Evolutionary conservation across 2,797 vertebrate genomes (phyloP).

Genomic region (Smutsia temminckii): DNA sequence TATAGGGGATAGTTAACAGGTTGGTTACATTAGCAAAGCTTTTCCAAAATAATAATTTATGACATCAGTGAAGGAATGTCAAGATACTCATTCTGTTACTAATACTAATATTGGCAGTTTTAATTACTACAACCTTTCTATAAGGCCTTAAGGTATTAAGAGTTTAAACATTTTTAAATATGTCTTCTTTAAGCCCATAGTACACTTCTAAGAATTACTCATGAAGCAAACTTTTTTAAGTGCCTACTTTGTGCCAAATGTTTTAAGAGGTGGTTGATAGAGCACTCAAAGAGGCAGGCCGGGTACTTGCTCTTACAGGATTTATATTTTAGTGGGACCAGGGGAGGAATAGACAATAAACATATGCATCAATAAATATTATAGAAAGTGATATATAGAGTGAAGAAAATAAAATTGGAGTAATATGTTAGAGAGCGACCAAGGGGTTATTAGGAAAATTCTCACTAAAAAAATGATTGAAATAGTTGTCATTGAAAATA

Average conservation of each 20-base stretch:
- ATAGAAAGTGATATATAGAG: neutral
- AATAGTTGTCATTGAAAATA: no score
- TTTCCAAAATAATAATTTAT: neutral
- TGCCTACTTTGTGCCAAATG: neutral
- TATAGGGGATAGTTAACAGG: neutral
- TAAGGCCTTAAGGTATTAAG: neutral
- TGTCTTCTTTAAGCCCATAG: neutral
- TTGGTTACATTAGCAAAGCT: neutral
- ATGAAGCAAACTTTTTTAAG: neutral
- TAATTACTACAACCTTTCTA: neutral
- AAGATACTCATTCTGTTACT: neutral
- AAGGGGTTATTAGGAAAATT: neutral
- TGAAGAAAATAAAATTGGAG: neutral
- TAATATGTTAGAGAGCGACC: neutral
- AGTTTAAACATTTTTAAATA: neutral
- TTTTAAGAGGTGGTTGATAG: neutral
- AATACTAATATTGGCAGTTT: neutral
- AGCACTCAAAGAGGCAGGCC: neutral
- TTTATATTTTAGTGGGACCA: neutral
- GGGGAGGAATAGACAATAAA: neutral
- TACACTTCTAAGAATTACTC: neutral
- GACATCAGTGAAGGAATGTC: neutral
- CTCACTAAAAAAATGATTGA: neutral
- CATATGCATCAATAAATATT: neutral
- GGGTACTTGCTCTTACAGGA: neutral